Conservation (phyloP, 2,888 invertebrate genomes). For the Rhagonycha lutea region DNA sequence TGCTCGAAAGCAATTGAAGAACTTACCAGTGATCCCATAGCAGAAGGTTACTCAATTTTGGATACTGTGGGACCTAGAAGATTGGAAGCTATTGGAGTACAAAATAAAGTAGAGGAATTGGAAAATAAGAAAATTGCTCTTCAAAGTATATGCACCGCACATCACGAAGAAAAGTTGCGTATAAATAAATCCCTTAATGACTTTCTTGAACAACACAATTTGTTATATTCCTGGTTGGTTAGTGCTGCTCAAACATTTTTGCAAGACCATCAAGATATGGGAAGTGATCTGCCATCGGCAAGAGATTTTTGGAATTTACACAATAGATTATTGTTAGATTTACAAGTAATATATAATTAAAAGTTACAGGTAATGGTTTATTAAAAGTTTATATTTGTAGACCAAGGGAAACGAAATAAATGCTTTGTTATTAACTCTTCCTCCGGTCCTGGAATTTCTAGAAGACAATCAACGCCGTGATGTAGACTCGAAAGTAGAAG, state of each 20-base stretch:
- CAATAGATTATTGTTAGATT: conserved; percentile 71
- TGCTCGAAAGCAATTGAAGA: conserved; percentile 68
- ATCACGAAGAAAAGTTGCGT: conserved; percentile 70
- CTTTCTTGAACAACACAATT: conserved; percentile 71
- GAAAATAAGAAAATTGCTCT: conserved; percentile 73
- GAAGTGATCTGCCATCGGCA: conserved; percentile 67
- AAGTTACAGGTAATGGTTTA: background rate
- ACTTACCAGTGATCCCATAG: conserved; percentile 67
- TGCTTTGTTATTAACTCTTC: conserved; percentile 64
- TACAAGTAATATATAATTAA: conserved; percentile 60
- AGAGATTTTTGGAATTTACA: conserved; percentile 76
- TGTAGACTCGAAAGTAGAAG: conserved; percentile 66
- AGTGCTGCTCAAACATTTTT: conserved; percentile 75
- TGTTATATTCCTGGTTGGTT: conserved; percentile 73
- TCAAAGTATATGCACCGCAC: conserved; percentile 66
- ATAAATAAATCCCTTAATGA: conserved; percentile 69
- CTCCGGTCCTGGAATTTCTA: conserved; percentile 65
- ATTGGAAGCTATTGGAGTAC: conserved; percentile 70
- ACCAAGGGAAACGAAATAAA: conserved; percentile 72
- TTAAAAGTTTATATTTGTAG: conserved; percentile 48
- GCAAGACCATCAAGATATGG: conserved; percentile 74
- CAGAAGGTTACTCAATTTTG: conserved; percentile 63
- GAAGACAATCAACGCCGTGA: conserved; percentile 68
- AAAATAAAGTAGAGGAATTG: conserved; percentile 69
- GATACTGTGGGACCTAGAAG: conserved; percentile 67